Evolutionary conservation across 2,888 invertebrate species (phyloP), one percentile per base, ranked within the genome.

Genomic region (Trichogramma evanescens): DNA sequence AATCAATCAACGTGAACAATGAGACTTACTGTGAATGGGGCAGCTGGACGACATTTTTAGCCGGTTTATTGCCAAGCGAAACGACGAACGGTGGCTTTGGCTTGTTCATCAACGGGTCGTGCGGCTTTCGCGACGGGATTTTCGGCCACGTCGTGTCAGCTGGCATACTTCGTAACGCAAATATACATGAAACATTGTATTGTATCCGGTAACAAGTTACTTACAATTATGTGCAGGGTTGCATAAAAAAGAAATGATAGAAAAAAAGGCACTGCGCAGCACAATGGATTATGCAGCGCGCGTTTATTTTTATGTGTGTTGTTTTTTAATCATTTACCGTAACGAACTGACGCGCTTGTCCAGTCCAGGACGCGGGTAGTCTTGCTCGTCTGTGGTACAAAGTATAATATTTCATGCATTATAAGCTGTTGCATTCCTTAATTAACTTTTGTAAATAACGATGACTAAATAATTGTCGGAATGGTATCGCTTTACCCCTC

Each of bases 91-190:
- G 71, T 50, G 70, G 68, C 59, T 71, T 70, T 41, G 70, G 70
- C 9, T 70, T 66, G 53, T 70, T 70, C 5, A 65, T 64, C 9
- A 66, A 56, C 56, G 72, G 69, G 53, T 72, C 67, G 4, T 56
- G 61, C 55, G 69, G 63, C 67, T 67, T 72, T 26, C 76, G 71
- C 52, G 64, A 66, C 4, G 76, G 76, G 66, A 75, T 72, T 69
- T 77, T 75, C 41, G 76, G 77, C 75, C 76, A 77, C 8, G 76
- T 74, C 8, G 73, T 73, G 67, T 77, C 75, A 8, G 69, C 69
- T 6, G 75, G 77, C 50, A 75, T 59, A 58, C 76, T 77, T 59
- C n/a, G 7, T 2, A 43, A 9, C 9, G 26, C 26, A 26, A 26
- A 26, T 1, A 26, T 26, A 26, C 26, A 26, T 26, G 2, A 26